Evolutionary conservation across 1,140 invertebrate genomes (phyloP).

Genomic region (Hycleus cichorii): DNA sequence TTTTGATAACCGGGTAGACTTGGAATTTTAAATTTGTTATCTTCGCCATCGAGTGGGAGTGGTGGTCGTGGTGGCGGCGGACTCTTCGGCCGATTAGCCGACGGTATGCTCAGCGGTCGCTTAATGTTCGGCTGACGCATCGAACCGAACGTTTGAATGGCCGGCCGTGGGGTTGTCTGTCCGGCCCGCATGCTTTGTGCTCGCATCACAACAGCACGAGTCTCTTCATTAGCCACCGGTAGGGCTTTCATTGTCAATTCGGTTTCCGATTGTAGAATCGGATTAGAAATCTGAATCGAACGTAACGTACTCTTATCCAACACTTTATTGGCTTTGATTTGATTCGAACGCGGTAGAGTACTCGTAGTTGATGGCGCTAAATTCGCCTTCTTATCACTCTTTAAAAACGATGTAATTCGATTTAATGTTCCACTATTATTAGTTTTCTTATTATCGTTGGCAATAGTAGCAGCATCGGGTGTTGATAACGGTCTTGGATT

Average conservation of each 20-base stretch:
- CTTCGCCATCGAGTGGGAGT: constrained; percentile 30
- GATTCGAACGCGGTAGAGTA: constrained; percentile 50
- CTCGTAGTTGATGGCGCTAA: constrained; percentile 38
- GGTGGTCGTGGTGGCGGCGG: constrained; percentile 59
- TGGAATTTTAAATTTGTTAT: constrained; percentile 41
- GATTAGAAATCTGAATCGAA: constrained; percentile 72
- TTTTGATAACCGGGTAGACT: constrained; percentile 48
- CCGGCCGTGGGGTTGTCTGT: constrained; percentile 49
- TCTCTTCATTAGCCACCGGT: constrained; percentile 44
- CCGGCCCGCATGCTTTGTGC: constrained; percentile 67
- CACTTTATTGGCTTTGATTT: constrained; percentile 54
- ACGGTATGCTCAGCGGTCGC: constrained; percentile 62
- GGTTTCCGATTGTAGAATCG: constrained; percentile 63
- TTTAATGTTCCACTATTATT: constrained; percentile 50
- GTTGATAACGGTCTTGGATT: constrained; percentile 43
- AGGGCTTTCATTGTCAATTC: constrained; percentile 51
- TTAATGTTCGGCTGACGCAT: constrained; percentile 59
- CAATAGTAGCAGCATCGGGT: constrained; percentile 42
- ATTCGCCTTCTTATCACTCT: constrained; percentile 50
- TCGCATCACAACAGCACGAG: constrained; percentile 54
- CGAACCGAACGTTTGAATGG: constrained; percentile 69
- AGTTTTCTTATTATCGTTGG: constrained; percentile 43
- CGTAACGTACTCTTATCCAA: constrained; percentile 62
- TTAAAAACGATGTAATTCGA: constrained; percentile 70
- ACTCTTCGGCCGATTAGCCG: constrained; percentile 51